A percentile compares a stretch with the other conserved stretches of the same genome.
Evolutionary conservation across 2,888 invertebrate genomes (phyloP).

Genomic region (Amphipyra berbera): DNA sequence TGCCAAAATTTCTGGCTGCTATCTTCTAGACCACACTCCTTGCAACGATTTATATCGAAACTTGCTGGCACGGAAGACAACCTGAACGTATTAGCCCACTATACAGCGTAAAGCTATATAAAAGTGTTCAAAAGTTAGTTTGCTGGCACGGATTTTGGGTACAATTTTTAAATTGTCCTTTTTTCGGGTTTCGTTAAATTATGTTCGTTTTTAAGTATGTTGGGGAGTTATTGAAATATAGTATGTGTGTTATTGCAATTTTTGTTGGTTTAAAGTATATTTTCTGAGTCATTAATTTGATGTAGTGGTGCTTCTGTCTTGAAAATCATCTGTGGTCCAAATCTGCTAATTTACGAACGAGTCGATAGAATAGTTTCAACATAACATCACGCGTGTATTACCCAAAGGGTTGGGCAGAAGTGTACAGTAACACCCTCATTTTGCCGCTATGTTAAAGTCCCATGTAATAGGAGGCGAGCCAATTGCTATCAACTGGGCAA

Average conservation of each 20-base stretch:
- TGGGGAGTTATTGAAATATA: conserved; percentile 37
- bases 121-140: conserved; percentile 60
- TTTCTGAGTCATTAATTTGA: background rate
- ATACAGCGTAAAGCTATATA: conserved; percentile 60
- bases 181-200: conserved; percentile 29
- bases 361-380: too few species aligned
- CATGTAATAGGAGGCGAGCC: too few species aligned
- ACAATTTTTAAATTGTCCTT: conserved; percentile 40
- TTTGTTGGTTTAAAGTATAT: background rate
- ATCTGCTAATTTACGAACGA: too few species aligned
- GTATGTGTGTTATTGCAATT: background rate
- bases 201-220: conserved; percentile 39
- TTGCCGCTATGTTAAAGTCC: too few species aligned
- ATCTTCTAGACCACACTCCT: conserved; percentile 60
- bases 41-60: conserved; percentile 69
- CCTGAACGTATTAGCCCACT: conserved; percentile 63
- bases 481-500: too few species aligned
- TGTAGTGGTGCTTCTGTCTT: too few species aligned
- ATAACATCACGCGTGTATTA: too few species aligned
- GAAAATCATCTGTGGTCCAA: too few species aligned
- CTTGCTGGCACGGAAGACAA: conserved; percentile 69
- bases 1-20: conserved; percentile 60
- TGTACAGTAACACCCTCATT: too few species aligned
- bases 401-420: too few species aligned
- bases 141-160: conserved; percentile 53